These are phyloP conservation scores for Diadema setosum DNA, from an alignment of 35 echinoderm and acorn worm genomes.

Conservation along the genomic window DNA sequence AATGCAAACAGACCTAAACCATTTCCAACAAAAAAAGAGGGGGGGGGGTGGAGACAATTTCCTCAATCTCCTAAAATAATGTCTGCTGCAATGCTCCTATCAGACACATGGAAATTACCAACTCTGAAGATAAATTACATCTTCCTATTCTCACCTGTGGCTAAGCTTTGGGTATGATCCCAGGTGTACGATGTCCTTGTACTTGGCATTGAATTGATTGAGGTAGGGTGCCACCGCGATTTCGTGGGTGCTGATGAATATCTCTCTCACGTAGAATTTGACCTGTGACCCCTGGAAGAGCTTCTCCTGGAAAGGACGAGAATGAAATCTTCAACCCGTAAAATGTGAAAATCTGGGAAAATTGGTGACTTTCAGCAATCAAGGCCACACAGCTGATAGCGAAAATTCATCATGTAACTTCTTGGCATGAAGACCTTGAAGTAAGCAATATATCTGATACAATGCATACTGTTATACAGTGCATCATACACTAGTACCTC, in stretches of 20 bases:
- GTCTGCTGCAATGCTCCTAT: background rate
- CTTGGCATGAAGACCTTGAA: too few relatives aligned
- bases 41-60: background rate
- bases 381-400: too few relatives aligned
- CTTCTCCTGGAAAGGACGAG: too few relatives aligned
- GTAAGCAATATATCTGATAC: too few relatives aligned
- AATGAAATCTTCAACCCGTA: too few relatives aligned
- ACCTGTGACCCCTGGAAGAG: constrained; percentile 58
- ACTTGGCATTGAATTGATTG: constrained; percentile 82
- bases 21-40: too few relatives aligned
- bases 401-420: too few relatives aligned
- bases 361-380: too few relatives aligned
- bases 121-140: background rate
- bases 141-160: constrained; percentile 56
- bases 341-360: too few relatives aligned
- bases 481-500: too few relatives aligned
- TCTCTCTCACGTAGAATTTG: constrained; percentile 73
- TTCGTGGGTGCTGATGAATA: constrained; percentile 63
- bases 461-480: too few relatives aligned
- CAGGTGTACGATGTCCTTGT: constrained; percentile 63
- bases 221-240: constrained; percentile 50
- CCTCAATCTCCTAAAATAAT: background rate
- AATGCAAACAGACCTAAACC: too few relatives aligned
- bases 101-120: background rate
- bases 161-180: constrained; percentile 80